Base-by-base conservation (phyloP, 2,888 invertebrate genomes). In the Cetonia aurata region DNA sequence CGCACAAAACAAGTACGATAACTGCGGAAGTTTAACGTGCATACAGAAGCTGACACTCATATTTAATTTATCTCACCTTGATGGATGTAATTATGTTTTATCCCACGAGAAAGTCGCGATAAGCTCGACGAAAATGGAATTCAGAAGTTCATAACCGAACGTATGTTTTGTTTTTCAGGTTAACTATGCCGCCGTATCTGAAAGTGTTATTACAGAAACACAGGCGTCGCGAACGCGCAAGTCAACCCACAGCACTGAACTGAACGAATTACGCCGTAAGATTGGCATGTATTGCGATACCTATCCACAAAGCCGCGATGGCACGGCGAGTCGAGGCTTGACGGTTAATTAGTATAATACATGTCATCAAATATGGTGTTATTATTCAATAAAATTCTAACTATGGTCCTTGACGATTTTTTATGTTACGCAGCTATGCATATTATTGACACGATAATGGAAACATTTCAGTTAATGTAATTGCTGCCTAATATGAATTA, bases 131-230 rank as follows among this genome's bases (percentile, higher is more conserved):
- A 52, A 65, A 65, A 65, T 65, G 50, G 62, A 65, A 65, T 65
- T 65, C 25, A 65, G 52, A 52, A 65, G 62, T 65, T 65, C 50
- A 65, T 65, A 65, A 65, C 62, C 50, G 50, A 50, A 37, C 62
- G 52, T 60, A 25, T 62, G 62, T 65, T 65, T 65, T 65, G 52
- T 65, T 65, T 65, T 65, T 65, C 62, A 65, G 48, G 62, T 65
- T 65, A 65, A 65, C 62, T 50, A 62, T 50, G 33, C 62, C 50
- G 50, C 48, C 48, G 62, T 50, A 41, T 65, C 62, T 65, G 62
- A 65, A 65, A 65, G 9, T 41, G 62, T 65, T 52, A 50, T 50
- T 37, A 50, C 41, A 65, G 62, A 41, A 65, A 50, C 50, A 62
- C 41, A 42, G 37, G 17, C 37, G 37, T 37, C 9, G 37, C 52